Base-by-base conservation (phyloP, 2,888 invertebrate species). In the Cantharis rustica region DNA sequence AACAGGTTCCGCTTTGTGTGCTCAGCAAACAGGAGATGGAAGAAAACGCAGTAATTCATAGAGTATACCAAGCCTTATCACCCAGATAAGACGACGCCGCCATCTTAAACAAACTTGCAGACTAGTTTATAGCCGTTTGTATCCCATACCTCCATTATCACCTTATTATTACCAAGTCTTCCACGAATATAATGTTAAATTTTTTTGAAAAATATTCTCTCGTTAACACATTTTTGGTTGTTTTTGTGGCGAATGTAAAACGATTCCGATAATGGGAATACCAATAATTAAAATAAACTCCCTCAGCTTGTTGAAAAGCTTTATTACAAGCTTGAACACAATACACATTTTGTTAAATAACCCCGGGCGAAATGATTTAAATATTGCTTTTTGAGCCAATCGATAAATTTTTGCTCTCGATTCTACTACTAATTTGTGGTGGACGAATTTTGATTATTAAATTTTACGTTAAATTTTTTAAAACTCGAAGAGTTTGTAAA, bases 311-410 rank as follows among this genome's bases (percentile, higher is more conserved):
- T 66, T 66, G 64, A 66, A 66, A 66, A 66, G 64, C 64, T 66
- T 66, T 66, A 66, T 66, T 66, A 66, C 64, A 66, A 66, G 64
- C 64, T 20, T 66, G 13, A 17, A 66, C 23, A 66, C 64, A 66
- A 66, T 69, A 61, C 62, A 73, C 20, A 31, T 62, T 86, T 86
- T 85, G 84, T 87, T 85, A 84, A 85, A 85, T 85, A 83, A 85
- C 86, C 84, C 83, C 81, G 82, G 85, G 86, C 86, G 81, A 85
- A 86, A 86, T 87, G 64, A 20, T 66, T 66, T 66, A 66, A 66
- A 66, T 66, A 66, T 66, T 20, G 64, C 16, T 47, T 17, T 66
- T 66, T 66, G 64, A 66, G 7, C 64, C n/a, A 66, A 66, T 66
- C 64, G 23, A 66, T 66, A 66, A n/a, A 23, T 66, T 23, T 66